Base-by-base conservation (phyloP, 2,888 invertebrate genomes). In the Eupithecia tripunctaria region DNA sequence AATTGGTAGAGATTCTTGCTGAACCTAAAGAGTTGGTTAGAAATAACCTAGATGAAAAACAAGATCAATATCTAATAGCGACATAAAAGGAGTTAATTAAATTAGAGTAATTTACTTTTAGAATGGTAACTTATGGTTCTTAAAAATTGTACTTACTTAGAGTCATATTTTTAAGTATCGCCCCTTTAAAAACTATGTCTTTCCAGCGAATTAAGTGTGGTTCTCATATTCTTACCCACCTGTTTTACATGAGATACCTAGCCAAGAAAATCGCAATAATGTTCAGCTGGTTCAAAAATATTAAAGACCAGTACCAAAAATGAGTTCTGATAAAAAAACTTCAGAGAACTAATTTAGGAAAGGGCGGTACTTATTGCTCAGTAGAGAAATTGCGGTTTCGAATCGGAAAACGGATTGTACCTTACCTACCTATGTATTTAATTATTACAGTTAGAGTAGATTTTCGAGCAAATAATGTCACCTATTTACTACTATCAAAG, bases 401-500 rank as follows among this genome's bases (percentile, higher is more conserved):
- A 29, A 60, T 60, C 60, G 60, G 29, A n/a, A n/a, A n/a, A 25
- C 56, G 56, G 56, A 14, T 60, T 15, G 18, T 60, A 29, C 8
- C 1, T 36, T 60, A 29, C 8, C 1, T 36, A 32, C 32, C 32
- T 32, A 32, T 4, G 0, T 32, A 32, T 1, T 32, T 32, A 2
- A 36, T n/a, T 32, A 36, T 14, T 60, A 18, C 47, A 25, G 15
- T 27, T 59, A 63, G 64, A 0, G n/a, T 36, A 38, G 21, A 38
- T 10, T 15, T 38, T 21, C 14, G 51, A 21, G 12, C 51, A 29
- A 38, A 32, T 63, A 18, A 36, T 32, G 62, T 69, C 73, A 73
- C 67, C 65, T 56, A 59, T 36, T 60, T 43, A 65, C 60, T 76
- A n/a, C n/a, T 79, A 76, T 76, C 71, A 59, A 74, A 66, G 62